Evolutionary conservation across 2,888 invertebrate species (phyloP).

Genomic region (Creontiades dilutus): DNA sequence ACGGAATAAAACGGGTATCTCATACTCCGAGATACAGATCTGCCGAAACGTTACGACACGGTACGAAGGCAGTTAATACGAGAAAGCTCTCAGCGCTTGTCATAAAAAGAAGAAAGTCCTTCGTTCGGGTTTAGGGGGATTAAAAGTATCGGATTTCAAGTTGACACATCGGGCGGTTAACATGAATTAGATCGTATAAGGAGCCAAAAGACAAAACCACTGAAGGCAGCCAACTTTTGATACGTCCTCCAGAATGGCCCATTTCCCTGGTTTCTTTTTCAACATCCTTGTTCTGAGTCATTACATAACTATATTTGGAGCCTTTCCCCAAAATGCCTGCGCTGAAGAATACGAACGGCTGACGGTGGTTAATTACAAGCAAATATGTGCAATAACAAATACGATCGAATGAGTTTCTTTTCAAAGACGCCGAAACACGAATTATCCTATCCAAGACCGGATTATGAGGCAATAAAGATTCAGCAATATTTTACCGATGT

Average conservation of each 20-base stretch:
- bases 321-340: too few relatives aligned
- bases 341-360: too few relatives aligned
- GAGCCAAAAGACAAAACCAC: not conserved
- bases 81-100: not conserved
- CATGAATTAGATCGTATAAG: not conserved
- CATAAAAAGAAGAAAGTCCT: not conserved
- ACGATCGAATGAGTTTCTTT: too few relatives aligned
- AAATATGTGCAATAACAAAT: too few relatives aligned
- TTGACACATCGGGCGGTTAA: not conserved
- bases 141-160: not conserved
- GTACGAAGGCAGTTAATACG: not conserved
- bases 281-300: not conserved
- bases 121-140: conserved; percentile 1
- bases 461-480: too few relatives aligned
- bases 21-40: not conserved
- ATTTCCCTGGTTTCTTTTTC: not conserved
- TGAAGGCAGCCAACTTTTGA: not conserved
- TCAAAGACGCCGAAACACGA: too few relatives aligned
- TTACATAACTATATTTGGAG: too few relatives aligned
- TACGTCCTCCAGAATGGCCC: not conserved
- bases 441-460: too few relatives aligned
- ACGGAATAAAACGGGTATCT: not conserved
- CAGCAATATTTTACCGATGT: too few relatives aligned
- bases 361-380: too few relatives aligned
- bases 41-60: conserved; percentile 1